These are phyloP conservation scores for Branchinecta lindahli DNA, from an alignment of 1,140 invertebrate genomes.

Conservation along the genomic window DNA sequence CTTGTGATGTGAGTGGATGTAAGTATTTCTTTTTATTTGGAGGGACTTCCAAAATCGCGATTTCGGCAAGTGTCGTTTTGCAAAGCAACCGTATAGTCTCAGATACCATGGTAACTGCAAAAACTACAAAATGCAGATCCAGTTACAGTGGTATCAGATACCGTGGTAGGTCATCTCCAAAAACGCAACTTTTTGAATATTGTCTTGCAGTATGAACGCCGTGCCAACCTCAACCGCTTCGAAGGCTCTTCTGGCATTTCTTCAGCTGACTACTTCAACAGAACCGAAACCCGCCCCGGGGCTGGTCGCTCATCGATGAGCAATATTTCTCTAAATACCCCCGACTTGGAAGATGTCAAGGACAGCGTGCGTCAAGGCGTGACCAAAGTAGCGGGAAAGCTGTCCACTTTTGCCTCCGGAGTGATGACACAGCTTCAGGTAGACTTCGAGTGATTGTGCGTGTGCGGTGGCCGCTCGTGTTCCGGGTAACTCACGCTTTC, in stretches of 20 bases:
- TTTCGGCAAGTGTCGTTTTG: too few relatives aligned
- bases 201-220: conserved; percentile 43
- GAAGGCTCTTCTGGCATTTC: conserved; percentile 86
- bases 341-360: conserved; percentile 84
- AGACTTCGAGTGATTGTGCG: conserved; percentile 7
- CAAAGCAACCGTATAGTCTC: too few relatives aligned
- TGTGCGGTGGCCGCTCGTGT: too few relatives aligned
- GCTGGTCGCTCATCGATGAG: conserved; percentile 25
- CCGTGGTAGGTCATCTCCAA: too few relatives aligned
- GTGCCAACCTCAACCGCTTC: conserved; percentile 53
- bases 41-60: too few relatives aligned
- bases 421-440: conserved; percentile 82
- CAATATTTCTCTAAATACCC: conserved; percentile 35
- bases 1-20: too few relatives aligned
- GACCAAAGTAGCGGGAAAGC: conserved; percentile 82
- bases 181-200: too few relatives aligned
- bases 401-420: conserved; percentile 84
- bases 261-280: conserved; percentile 87
- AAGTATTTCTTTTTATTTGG: too few relatives aligned
- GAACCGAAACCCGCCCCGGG: conserved; percentile 30
- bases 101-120: too few relatives aligned
- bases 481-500: too few relatives aligned
- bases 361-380: conserved; percentile 92
- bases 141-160: too few relatives aligned
- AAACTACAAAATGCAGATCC: too few relatives aligned